phyloP scores from a whole-genome alignment of 1,140 invertebrate genomes.

The Diorhabda elongata region DNA sequence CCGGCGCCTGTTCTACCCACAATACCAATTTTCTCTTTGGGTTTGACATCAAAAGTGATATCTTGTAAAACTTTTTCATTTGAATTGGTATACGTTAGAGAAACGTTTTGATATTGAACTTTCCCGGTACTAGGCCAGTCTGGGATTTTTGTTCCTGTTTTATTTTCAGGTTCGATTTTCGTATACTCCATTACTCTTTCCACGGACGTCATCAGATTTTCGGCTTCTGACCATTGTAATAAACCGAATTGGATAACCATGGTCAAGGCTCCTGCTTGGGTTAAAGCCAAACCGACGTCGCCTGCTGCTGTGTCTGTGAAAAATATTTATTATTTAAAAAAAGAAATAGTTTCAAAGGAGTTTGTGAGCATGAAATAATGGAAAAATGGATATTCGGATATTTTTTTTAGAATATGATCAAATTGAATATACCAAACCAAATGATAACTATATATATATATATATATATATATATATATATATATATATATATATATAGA shows the following conservation, averaged over 20 bases:
- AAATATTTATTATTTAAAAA: neutral
- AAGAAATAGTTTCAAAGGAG: no score
- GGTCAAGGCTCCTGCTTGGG: constrained; percentile 44
- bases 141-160: constrained; percentile 41
- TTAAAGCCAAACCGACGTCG: constrained; percentile 59
- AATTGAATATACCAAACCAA: no score
- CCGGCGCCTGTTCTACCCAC: constrained; percentile 80
- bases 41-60: constrained; percentile 61
- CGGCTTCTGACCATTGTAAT: constrained; percentile 60
- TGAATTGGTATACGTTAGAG: constrained; percentile 60
- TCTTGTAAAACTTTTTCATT: constrained; percentile 70
- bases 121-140: constrained; percentile 70
- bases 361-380: no score
- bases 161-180: constrained; percentile 65
- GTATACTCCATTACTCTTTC: constrained; percentile 75
- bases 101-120: constrained; percentile 65
- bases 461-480: no score
- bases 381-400: no score
- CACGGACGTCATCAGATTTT: constrained; percentile 78
- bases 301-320: constrained; percentile 49
- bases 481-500: no score
- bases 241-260: constrained; percentile 58
- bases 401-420: no score
- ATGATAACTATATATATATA: no score
- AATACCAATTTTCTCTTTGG: constrained; percentile 68